Conservation (phyloP, 2,888 invertebrate species). For the Epsilonema sp. region DNA sequence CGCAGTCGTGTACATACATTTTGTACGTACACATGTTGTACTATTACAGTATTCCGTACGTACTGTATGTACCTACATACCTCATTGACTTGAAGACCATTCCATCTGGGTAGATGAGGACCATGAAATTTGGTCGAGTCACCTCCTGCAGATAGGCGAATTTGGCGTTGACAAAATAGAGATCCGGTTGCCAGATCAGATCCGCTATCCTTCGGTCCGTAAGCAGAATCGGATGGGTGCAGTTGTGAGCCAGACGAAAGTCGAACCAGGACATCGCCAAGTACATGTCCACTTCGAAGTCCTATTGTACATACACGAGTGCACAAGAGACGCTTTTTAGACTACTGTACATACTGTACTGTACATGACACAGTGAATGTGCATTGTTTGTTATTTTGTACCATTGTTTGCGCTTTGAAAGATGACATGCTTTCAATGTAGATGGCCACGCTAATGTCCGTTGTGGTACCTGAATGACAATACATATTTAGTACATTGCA, state of each 20-base stretch:
- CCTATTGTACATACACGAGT: too few species aligned
- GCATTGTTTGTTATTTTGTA: too few species aligned
- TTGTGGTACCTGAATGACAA: conserved; percentile 13
- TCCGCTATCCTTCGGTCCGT: conserved; percentile 2
- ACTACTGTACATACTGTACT: too few species aligned
- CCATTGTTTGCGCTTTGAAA: conserved; percentile 28
- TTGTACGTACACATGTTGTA: too few species aligned
- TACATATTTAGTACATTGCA: too few species aligned
- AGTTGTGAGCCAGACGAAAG: conserved; percentile 23
- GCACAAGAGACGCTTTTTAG: too few species aligned
- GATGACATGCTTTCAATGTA: conserved; percentile 29
- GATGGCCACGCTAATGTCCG: conserved; percentile 23
- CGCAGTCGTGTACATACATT: too few species aligned
- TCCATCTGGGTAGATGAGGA: conserved; percentile 26
- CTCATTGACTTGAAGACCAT: conserved; percentile 26
- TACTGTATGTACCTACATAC: too few species aligned
- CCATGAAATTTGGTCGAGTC: conserved; percentile 18
- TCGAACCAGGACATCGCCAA: conserved; percentile 28
- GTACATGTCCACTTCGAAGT: conserved; percentile 28
- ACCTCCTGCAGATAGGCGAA: conserved; percentile 23
- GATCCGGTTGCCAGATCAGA: conserved; percentile 12
- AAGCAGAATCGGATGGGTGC: conserved; percentile 25
- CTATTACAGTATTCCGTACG: too few species aligned
- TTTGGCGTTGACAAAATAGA: conserved; percentile 28
- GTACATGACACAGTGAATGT: too few species aligned